phyloP scores from a whole-genome alignment of 2,888 invertebrate species.

The Syritta pipiens region DNA sequence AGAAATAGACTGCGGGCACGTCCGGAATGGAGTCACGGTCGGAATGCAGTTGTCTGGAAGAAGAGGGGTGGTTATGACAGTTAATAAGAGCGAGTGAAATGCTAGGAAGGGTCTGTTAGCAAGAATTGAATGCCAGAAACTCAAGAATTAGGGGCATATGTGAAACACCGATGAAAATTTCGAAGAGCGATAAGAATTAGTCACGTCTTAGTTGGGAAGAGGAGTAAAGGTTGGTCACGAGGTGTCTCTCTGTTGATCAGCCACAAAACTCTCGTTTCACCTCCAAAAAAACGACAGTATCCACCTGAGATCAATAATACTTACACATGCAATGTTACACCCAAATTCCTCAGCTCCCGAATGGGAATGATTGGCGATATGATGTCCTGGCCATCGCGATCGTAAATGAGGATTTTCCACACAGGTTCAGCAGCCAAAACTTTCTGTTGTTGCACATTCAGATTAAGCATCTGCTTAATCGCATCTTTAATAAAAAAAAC shows the following conservation, averaged over 20 bases:
- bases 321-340: conserved; percentile 98
- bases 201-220: too few species aligned
- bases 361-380: conserved; percentile 98
- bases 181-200: too few species aligned
- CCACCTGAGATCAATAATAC: conserved; percentile 76
- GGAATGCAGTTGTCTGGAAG: conserved; percentile 89
- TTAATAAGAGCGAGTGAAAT: background rate
- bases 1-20: conserved; percentile 99
- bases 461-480: conserved; percentile 96
- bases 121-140: too few species aligned
- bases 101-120: too few species aligned
- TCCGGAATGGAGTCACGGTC: conserved; percentile 97
- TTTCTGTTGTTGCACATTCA: conserved; percentile 90
- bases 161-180: too few species aligned
- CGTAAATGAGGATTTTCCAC: conserved; percentile 98
- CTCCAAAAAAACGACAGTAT: too few species aligned
- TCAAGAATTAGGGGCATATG: too few species aligned
- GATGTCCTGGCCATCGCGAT: conserved; percentile 97
- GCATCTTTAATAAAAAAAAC: conserved; percentile 87
- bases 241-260: too few species aligned
- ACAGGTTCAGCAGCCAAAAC: conserved; percentile 90
- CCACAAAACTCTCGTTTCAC: too few species aligned
- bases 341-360: conserved; percentile 95
- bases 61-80: background rate
- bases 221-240: too few species aligned